Evolutionary conservation across 2,797 vertebrate species (phyloP).

Genomic region (Manis pentadactyla): DNA sequence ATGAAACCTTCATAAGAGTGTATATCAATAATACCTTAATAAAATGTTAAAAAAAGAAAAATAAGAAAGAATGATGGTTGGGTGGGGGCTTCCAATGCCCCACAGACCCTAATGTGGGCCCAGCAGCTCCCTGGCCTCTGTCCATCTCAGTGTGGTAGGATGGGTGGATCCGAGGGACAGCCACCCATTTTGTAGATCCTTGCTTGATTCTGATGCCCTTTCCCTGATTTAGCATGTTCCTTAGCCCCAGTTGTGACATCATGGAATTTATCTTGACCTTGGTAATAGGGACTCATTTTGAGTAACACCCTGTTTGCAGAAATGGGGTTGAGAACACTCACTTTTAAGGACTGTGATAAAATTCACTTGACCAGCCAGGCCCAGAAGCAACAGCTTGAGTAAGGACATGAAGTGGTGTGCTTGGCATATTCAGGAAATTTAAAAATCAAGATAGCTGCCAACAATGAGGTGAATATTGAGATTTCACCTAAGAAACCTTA

Average conservation of each 20-base stretch:
- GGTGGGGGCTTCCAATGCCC: neutral
- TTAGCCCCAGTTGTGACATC: neutral
- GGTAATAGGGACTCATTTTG: neutral
- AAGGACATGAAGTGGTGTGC: neutral
- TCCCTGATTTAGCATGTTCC: neutral
- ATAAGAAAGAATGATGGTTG: neutral
- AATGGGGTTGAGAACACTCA: neutral
- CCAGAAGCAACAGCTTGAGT: neutral
- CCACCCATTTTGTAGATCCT: neutral
- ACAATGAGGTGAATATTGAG: neutral
- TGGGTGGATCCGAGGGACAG: neutral
- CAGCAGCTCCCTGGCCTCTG: neutral
- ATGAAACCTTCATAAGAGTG: no score
- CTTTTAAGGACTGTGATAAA: neutral
- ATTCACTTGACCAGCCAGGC: neutral
- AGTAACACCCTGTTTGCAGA: neutral
- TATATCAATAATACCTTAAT: no score
- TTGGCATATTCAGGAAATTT: neutral
- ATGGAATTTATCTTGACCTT: neutral
- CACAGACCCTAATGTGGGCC: neutral
- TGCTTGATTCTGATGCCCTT: neutral
- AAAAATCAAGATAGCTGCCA: neutral
- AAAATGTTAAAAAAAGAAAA: no score
- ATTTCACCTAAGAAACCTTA: neutral
- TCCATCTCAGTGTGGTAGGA: neutral